Base-by-base conservation (phyloP, 2,113 vertebrate genomes). In the Microcebus ravelobensis region DNA sequence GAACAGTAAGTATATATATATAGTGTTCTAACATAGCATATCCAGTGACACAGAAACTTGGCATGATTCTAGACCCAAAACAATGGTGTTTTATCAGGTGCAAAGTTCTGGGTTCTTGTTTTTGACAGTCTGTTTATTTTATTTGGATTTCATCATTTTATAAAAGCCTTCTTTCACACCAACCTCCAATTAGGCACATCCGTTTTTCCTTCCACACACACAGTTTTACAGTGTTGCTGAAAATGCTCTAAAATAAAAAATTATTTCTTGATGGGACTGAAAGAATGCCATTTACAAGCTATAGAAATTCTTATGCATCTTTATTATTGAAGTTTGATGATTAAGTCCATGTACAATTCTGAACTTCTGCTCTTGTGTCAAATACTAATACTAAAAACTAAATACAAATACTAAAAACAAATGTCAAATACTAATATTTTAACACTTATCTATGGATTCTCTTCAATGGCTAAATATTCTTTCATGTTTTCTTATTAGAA, bases 111-210 rank as follows among this genome's bases (percentile, higher is more conserved):
- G 91, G 96, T 97, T 98, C 96, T 95, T 96, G 84, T 68, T 98
- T 97, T 98, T 96, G 96, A 97, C 94, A 96, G 96, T 63, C 97
- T 97, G 96, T 98, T 98, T 98, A 96, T 98, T 98, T 98, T 97
- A 67, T 87, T 98, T 98, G 97, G 97, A 96, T 97, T 96, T 95
- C 48, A 52, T 67, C 96, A 94, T 87, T 97, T 97, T 97, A 94
- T 96, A 96, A 98, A 98, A 90, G 9, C 77, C 50, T 10, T 52
- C 95, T 86, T 88, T 9, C 21, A 48, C 74, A 29, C 12, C 0
- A 17, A 5, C 6, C 4, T 52, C 8, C 42, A 17, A 79, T 86
- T 74, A 67, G 29, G 4, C 4, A 9, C 11, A 5, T 48, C 3
- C 8, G 12, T 86, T 90, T 42, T 82, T 81, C 61, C 76, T 80